Base-by-base conservation (phyloP, 2,113 vertebrate species). In the Atlantisia rogersi region DNA sequence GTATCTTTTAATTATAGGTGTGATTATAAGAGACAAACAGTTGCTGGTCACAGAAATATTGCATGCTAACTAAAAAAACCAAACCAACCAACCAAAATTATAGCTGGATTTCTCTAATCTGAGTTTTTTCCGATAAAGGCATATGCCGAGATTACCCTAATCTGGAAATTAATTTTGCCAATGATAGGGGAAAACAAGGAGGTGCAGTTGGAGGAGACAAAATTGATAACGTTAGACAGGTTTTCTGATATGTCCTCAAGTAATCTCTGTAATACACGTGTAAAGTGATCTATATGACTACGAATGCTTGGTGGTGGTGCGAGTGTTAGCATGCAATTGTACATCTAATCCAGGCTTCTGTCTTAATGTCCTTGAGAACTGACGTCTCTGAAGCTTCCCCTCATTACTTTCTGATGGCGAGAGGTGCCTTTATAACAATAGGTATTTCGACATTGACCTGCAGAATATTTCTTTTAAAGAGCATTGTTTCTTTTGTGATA, bases 281-380 rank as follows among this genome's bases (percentile, higher is more conserved):
- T 2, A 42, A 15, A 5, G 32, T 7, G 32, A 50, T 60, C 22
- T 24, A 1, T 25, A 5, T 28, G 12, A 0, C 55, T 55, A 83
- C 22, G 59, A 40, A 39, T 3, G n/a, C 29, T 46, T 46, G 44
- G 44, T 65, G 50, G n/a, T 17, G 15, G 32, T 1, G 12, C 0
- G 0, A 53, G 39, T 5, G 16, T 20, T 8, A 44, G 40, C n/a
- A 59, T 26, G 19, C 37, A 67, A 31, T 3, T 4, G 20, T 6
- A 5, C 32, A 74, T 18, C 88, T 68, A 28, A 18, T n/a, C 25
- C 79, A 39, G 5, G 1, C 5, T 55, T 62, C 53, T 88, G 62
- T 52, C 79, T 82, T 46, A 0, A 52, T 25, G 29, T 13, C 46
- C 74, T 75, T 50, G 24, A 40, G 62, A 94, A 12, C 2, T 39